A percentile compares a stretch with the other conserved stretches of the same genome.
phyloP scores from a whole-genome alignment of 1,140 invertebrate species.

The Streblospio benedicti region DNA sequence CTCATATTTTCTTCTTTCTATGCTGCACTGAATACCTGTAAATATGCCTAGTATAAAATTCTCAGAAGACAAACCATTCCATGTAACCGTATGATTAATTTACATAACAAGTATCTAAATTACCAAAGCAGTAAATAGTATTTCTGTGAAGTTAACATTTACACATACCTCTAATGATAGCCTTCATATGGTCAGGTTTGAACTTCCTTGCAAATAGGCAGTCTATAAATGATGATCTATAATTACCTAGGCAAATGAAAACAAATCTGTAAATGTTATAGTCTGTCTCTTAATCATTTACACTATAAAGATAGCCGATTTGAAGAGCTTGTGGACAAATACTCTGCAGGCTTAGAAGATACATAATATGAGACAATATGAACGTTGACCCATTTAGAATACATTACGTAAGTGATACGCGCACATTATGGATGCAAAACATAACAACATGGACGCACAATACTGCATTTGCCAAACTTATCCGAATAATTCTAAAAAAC shows the following conservation, averaged over 20 bases:
- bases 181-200: conserved; percentile 71
- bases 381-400: no score
- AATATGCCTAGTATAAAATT: not conserved
- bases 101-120: not conserved
- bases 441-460: no score
- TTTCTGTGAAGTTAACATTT: not conserved
- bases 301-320: no score
- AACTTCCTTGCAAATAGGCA: conserved; percentile 67
- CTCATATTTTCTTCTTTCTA: conserved; percentile 61
- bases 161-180: conserved; percentile 54
- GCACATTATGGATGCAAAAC: no score
- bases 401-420: no score
- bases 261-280: not conserved
- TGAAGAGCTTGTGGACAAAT: no score
- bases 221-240: conserved; percentile 57
- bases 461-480: no score
- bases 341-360: no score
- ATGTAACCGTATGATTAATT: not conserved
- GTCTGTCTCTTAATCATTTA: not conserved
- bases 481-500: no score
- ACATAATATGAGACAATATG: no score
- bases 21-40: conserved; percentile 61
- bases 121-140: not conserved
- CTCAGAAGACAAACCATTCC: not conserved
- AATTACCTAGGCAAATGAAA: conserved; percentile 32